Conservation (phyloP, 2,113 vertebrate genomes). For the Ceyx melanurus region DNA sequence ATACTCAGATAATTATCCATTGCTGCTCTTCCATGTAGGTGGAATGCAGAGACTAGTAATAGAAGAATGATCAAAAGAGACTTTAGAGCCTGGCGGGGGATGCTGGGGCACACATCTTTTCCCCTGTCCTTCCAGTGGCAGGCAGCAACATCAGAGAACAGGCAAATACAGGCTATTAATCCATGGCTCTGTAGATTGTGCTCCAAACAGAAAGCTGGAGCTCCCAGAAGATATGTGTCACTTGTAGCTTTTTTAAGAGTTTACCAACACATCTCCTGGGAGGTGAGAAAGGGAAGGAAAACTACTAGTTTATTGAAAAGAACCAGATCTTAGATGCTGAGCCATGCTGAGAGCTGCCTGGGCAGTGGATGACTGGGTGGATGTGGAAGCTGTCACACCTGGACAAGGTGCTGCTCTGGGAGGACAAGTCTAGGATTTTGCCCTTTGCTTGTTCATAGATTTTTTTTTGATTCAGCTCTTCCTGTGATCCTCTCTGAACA, state of each 20-base stretch:
- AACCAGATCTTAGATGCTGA: not conserved
- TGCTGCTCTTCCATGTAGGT: no score
- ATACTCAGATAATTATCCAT: no score
- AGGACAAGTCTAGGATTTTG: not conserved
- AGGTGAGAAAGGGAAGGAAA: not conserved
- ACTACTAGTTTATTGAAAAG: not conserved
- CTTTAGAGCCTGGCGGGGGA: no score
- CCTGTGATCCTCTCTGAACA: not conserved
- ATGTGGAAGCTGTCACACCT: not conserved
- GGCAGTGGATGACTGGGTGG: no score
- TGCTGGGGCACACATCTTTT: no score
- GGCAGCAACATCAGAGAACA: no score
- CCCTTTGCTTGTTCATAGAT: not conserved
- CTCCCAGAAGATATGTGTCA: not conserved
- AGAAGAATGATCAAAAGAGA: no score
- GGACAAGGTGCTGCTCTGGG: not conserved
- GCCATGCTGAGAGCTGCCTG: not conserved
- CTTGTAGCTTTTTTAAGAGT: accelerated
- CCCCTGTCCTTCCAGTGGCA: no score
- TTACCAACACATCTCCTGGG: not conserved
- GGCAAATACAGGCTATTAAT: no score
- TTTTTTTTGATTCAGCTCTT: not conserved
- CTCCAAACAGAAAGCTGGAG: not conserved
- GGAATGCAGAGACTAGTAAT: no score
- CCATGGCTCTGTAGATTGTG: no score